Evolutionary conservation across 2,797 vertebrate genomes (phyloP), one percentile per base, ranked within the genome.

Genomic region (Yasuhikotakia modesta): DNA sequence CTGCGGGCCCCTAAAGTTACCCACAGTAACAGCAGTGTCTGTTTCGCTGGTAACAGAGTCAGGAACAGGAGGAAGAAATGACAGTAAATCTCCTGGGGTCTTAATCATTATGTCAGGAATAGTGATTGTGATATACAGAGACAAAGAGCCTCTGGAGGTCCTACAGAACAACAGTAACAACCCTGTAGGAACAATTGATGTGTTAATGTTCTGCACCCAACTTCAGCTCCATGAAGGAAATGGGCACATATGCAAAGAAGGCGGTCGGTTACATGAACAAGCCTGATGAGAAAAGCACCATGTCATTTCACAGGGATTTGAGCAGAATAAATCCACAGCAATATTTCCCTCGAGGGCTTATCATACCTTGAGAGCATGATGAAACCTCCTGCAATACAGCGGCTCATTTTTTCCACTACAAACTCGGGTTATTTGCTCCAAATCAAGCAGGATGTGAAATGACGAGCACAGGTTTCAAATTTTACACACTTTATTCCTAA

Each of bases 401-500:
- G n/a, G 30, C 45, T 66, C 22, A 17, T 39, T 77, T 71, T 80
- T 22, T 19, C 61, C 68, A 74, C 53, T 32, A 39, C 35, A 39
- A 39, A 39, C 35, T 39, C 50, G 58, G 61, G 71, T 78, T 64
- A 86, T 55, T 46, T n/a, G 45, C 46, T 69, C 13, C 58, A 60
- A 60, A 76, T 69, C 43, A 60, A 69, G 53, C 53, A 58, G 19
- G 39, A 46, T 30, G 63, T 67, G 22, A 52, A 71, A 75, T 61
- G 22, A 74, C 21, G 10, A 76, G 24, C 73, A 85, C 72, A 39
- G 27, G 61, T 60, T 63, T 82, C 89, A 92, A 87, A 89, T 94
- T 78, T 91, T 92, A 94, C 91, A 87, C 91, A 93, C 93, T 94
- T 94, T 94, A 94, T 94, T 94, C 92, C 92, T 94, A 93, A 94